A percentile compares a stretch with the other conserved stretches of the same genome.
These are phyloP conservation scores for Pipa parva DNA, from an alignment of 2,113 vertebrate species.

Conservation along the genomic window DNA sequence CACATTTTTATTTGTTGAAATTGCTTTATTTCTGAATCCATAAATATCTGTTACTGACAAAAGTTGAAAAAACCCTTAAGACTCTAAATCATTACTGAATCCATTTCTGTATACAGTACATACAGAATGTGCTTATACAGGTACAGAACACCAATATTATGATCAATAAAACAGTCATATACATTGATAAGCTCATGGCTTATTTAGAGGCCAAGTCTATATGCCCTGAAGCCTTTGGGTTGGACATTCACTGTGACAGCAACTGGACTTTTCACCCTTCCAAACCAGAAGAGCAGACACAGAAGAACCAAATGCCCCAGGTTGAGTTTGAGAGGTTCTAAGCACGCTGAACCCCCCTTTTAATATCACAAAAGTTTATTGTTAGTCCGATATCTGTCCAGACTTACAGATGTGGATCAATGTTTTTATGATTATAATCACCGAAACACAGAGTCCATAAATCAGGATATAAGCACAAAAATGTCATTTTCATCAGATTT, in stretches of 20 bases:
- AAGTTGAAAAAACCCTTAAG: conserved; percentile 77
- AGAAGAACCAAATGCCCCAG: not conserved
- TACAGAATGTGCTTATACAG: conserved; percentile 82
- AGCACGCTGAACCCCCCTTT: not conserved
- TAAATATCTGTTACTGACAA: conserved; percentile 81
- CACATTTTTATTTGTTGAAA: conserved; percentile 62
- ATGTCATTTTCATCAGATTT: conserved; percentile 58
- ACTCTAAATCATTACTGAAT: conserved; percentile 74
- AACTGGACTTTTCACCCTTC: not conserved
- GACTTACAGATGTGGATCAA: conserved; percentile 66
- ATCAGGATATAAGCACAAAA: conserved; percentile 72
- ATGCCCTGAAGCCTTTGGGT: not conserved
- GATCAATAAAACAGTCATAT: conserved; percentile 76
- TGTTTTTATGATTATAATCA: conserved; percentile 56
- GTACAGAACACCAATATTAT: conserved; percentile 69
- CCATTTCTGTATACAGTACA: conserved; percentile 70
- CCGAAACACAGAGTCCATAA: conserved; percentile 74
- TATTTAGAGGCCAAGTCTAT: conserved; percentile 34
- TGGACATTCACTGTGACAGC: not conserved
- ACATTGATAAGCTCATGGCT: conserved; percentile 59
- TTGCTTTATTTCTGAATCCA: conserved; percentile 75
- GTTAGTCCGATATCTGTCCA: conserved; percentile 61
- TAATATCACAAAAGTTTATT: conserved; percentile 22
- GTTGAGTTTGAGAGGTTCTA: not conserved
- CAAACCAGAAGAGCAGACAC: not conserved